phyloP scores from a whole-genome alignment of 2,797 vertebrate species.

The Adelosebastes latens region DNA sequence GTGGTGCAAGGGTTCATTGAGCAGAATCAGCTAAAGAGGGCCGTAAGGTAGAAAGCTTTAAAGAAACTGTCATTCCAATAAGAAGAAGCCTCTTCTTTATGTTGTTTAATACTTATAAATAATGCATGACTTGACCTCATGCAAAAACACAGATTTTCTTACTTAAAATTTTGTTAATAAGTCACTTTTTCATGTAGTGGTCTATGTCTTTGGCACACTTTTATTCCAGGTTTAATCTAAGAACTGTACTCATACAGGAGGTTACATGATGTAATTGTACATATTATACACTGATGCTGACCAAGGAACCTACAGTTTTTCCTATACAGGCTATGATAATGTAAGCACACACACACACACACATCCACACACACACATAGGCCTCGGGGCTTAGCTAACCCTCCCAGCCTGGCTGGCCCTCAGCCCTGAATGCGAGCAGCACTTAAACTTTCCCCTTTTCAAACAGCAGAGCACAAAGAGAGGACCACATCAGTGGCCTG shows the following conservation, averaged over 20 bases:
- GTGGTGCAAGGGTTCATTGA: neutral
- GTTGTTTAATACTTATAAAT: neutral
- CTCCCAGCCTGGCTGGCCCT: slow-evolving; percentile 70
- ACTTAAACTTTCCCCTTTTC: slow-evolving; percentile 89
- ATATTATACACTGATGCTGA: neutral
- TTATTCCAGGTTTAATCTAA: neutral
- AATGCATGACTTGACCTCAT: neutral
- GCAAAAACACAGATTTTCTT: neutral
- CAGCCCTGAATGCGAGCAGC: slow-evolving; percentile 77
- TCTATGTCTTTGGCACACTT: neutral
- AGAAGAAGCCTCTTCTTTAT: neutral
- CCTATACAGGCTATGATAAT: slow-evolving; percentile 20
- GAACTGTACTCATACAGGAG: neutral
- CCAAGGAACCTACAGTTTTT: slow-evolving; percentile 20
- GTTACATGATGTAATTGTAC: neutral
- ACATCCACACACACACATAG: slow-evolving; percentile 38
- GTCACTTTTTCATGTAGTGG: neutral
- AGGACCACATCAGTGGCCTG: slow-evolving; percentile 79
- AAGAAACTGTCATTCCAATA: neutral
- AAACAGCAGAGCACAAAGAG: slow-evolving; percentile 83
- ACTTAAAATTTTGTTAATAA: neutral
- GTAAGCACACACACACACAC: slow-evolving; percentile 31
- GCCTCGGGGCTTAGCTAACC: slow-evolving; percentile 75
- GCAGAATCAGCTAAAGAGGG: neutral
- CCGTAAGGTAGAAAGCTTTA: neutral